Evolutionary conservation across 2,797 vertebrate genomes (phyloP).

Genomic region (Microctenopoma steveboyesi): DNA sequence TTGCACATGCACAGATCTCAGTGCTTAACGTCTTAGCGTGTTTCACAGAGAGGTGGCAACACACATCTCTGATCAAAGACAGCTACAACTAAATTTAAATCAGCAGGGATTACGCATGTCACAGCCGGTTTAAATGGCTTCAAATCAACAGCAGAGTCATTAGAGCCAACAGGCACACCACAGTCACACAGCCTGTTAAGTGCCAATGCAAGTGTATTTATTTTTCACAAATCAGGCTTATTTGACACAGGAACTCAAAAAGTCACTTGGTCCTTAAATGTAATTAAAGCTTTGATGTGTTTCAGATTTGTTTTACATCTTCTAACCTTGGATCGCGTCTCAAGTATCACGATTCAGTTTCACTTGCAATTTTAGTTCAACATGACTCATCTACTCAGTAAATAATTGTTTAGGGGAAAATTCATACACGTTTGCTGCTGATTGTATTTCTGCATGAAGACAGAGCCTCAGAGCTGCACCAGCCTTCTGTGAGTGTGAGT

Average conservation of each 20-base stretch:
- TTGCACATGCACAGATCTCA: not conserved
- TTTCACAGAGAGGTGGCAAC: constrained; percentile 18
- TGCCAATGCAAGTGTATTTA: constrained; percentile 14
- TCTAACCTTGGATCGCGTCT: not conserved
- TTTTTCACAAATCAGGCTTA: constrained; percentile 29
- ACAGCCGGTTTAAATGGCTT: constrained; percentile 53
- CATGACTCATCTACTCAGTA: not conserved
- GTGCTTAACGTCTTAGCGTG: not conserved
- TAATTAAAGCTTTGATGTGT: constrained; percentile 1
- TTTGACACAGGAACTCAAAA: constrained; percentile 8
- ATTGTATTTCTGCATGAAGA: constrained; percentile 10
- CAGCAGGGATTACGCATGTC: constrained; percentile 55
- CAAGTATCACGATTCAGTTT: not conserved
- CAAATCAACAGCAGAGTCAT: constrained; percentile 52
- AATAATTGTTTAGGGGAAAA: not conserved
- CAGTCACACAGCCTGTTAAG: constrained; percentile 36
- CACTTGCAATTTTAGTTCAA: too few species aligned
- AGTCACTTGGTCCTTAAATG: not conserved
- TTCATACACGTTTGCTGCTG: not conserved
- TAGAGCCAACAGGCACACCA: constrained; percentile 43
- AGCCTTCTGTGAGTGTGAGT: not conserved
- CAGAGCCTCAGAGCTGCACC: constrained; percentile 1
- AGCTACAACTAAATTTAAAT: constrained; percentile 51
- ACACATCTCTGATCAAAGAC: constrained; percentile 48
- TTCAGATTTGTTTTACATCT: not conserved